phyloP scores from a whole-genome alignment of 2,888 invertebrate species.

The Dioctria linearis region DNA sequence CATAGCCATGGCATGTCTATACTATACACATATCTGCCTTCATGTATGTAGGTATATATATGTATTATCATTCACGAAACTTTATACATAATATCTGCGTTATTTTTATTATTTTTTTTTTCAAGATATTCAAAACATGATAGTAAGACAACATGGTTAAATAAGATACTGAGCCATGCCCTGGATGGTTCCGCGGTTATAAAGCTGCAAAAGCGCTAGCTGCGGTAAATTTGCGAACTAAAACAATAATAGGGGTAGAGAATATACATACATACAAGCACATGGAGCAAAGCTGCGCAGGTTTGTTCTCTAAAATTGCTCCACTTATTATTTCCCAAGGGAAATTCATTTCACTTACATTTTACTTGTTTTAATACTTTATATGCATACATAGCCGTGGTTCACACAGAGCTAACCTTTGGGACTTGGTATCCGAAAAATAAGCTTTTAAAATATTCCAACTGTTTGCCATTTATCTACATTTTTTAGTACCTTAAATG shows the following conservation, averaged over 20 bases:
- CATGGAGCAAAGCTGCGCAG: background rate
- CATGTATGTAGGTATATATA: constrained; percentile 6
- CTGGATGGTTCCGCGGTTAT: constrained; percentile 11
- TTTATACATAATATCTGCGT: background rate
- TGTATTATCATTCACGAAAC: background rate
- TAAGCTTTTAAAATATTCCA: constrained; percentile 16
- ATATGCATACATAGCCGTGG: background rate
- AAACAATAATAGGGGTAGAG: background rate
- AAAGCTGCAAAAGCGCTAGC: background rate
- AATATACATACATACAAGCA: background rate
- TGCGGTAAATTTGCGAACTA: constrained; percentile 7
- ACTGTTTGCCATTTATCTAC: background rate
- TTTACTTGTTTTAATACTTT: background rate
- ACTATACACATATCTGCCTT: background rate
- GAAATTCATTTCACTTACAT: constrained; percentile 32
- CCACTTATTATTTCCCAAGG: constrained; percentile 37
- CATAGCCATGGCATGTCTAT: background rate
- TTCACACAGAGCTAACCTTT: background rate
- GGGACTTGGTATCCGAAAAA: background rate
- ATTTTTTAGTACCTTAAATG: background rate
- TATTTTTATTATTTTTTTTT: background rate
- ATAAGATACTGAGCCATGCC: constrained; percentile 25
- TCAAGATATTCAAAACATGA: background rate
- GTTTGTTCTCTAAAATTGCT: background rate
- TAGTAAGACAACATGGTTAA: constrained; percentile 3